These are phyloP conservation scores for Pyrrhosoma nymphula DNA, from an alignment of 2,888 invertebrate genomes.

Conservation along the genomic window DNA sequence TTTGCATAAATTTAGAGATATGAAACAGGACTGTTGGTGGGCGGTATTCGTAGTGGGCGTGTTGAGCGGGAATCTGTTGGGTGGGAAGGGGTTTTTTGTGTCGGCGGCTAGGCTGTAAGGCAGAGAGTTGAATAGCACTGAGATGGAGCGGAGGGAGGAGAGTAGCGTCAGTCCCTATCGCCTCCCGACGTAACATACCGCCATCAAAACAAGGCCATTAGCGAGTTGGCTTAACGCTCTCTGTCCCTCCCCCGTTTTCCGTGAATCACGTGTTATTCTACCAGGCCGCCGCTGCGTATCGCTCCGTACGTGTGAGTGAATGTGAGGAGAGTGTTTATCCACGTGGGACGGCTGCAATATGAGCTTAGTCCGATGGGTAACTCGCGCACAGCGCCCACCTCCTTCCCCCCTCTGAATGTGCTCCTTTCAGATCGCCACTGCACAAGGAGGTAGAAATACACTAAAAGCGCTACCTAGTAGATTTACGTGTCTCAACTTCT, in stretches of 20 bases:
- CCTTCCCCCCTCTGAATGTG: neutral
- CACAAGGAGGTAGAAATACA: too few relatives aligned
- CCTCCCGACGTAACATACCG: neutral
- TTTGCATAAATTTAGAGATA: too few relatives aligned
- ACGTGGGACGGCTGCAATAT: neutral
- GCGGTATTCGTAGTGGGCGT: too few relatives aligned
- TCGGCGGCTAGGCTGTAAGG: neutral
- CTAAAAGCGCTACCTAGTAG: too few relatives aligned
- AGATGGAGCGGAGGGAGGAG: neutral
- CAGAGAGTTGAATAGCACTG: neutral
- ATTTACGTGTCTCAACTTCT: too few relatives aligned
- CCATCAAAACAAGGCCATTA: constrained; percentile 47
- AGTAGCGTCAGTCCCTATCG: neutral
- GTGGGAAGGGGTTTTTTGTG: neutral
- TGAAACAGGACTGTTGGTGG: too few relatives aligned
- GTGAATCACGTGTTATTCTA: constrained; percentile 33
- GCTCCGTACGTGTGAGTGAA: neutral
- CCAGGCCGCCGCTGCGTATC: neutral
- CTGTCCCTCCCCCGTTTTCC: neutral
- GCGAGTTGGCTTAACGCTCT: constrained; percentile 30
- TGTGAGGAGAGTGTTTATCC: neutral
- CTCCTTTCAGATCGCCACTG: too few relatives aligned
- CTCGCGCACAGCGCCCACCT: neutral
- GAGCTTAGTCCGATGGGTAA: neutral
- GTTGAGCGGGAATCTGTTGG: too few relatives aligned